Conservation (phyloP, 2,888 invertebrate genomes). For the Raillietiella orientalis region DNA sequence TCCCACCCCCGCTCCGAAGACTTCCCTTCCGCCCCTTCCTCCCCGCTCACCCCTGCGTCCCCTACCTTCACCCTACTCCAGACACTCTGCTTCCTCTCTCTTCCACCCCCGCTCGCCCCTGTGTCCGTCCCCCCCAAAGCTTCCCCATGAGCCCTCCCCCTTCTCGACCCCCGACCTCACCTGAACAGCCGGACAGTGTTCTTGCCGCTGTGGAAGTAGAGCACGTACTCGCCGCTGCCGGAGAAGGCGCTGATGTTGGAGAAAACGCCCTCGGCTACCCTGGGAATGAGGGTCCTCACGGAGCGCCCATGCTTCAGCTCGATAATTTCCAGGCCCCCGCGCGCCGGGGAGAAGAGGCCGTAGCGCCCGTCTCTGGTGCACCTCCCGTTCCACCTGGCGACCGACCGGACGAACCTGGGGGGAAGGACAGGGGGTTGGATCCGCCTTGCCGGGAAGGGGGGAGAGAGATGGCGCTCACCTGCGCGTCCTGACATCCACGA, state of each 20-base stretch:
- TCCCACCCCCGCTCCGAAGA: background rate
- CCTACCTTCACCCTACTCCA: constrained; percentile 16
- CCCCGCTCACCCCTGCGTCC: constrained; percentile 11
- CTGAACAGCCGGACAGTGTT: constrained; percentile 76
- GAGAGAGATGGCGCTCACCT: no score
- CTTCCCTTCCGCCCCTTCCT: constrained; percentile 4
- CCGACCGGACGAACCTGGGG: constrained; percentile 46
- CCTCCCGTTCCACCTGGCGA: constrained; percentile 67
- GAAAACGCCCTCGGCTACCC: constrained; percentile 88
- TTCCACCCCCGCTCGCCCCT: constrained; percentile 9
- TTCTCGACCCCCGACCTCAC: no score
- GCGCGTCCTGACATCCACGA: constrained; percentile 63
- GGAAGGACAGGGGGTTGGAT: no score
- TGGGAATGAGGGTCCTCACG: constrained; percentile 60
- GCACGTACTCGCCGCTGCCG: constrained; percentile 67
- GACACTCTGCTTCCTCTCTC: constrained; percentile 14
- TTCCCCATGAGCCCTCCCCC: no score
- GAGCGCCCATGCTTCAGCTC: constrained; percentile 68
- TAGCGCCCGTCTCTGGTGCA: constrained; percentile 57
- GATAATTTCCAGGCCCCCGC: constrained; percentile 52
- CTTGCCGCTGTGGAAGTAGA: constrained; percentile 84
- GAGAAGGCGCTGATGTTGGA: constrained; percentile 82
- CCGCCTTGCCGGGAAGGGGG: no score
- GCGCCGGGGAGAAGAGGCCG: constrained; percentile 60
- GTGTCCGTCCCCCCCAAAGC: background rate